Evolutionary conservation across 2,888 invertebrate species (phyloP), one percentile per base, ranked within the genome.

Genomic region (Synergus gifuensis): DNA sequence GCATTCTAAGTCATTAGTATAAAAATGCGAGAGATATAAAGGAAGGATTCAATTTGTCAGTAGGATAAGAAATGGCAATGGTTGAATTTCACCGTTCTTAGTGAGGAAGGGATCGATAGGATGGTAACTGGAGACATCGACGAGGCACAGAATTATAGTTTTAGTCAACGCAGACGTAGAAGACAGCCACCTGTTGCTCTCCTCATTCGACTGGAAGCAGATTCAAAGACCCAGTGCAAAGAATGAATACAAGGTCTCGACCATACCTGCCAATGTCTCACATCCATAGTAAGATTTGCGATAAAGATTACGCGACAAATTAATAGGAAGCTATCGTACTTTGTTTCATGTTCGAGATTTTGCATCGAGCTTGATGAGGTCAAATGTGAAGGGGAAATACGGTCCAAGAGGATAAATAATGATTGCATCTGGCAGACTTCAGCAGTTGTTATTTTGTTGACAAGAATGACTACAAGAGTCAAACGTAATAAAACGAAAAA

Each of bases 261-360:
- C 83, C 81, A 86, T 87, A 87, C 84, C 85, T 85, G 87, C 85
- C 87, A 86, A 86, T 87, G 86, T 88, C 86, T 85, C 83, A 81
- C 85, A 86, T 86, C 84, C 85, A 81, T 82, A 77, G 79, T 79
- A 79, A 87, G 88, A 88, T 88, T 88, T 83, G 85, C 85, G 85
- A 87, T 85, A 80, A 84, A 87, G 87, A 88, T 88, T 86, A 84
- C 83, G 81, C 82, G 82, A 82, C 85, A 85, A 87, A 87, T 88
- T 87, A 86, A 86, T 88, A 87, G 86, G 86, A 87, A 83, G 83
- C 79, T 77, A 77, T 78, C 79, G 63, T 76, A 63, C 76, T 76
- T 60, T 54, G 78, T 64, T 54, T 66, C 76, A 69, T 18, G 12
- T 60, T 60, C 60, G 12, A 60, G 60, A 60, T 60, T 22, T 60